Percentiles rank a stretch among this genome's conserved stretches.
These are phyloP conservation scores for Drosophila chauvacae DNA, from an alignment of 1,140 invertebrate species.

Conservation along the genomic window DNA sequence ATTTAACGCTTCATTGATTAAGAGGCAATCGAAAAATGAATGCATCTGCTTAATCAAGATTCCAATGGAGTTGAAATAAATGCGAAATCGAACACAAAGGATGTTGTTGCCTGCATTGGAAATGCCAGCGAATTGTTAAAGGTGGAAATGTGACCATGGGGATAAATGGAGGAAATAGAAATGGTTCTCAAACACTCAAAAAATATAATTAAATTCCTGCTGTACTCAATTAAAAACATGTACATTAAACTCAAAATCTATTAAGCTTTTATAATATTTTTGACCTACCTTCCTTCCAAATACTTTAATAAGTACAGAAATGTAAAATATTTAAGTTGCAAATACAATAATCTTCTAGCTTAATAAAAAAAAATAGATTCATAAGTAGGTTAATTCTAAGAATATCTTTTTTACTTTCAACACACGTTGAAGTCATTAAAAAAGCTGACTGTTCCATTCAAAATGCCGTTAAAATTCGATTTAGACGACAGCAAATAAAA, in stretches of 20 bases:
- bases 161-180: too few species aligned
- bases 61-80: conserved; percentile 32
- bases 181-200: too few species aligned
- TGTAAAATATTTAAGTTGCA: too few species aligned
- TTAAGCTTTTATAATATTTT: too few species aligned
- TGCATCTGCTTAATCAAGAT: conserved; percentile 57
- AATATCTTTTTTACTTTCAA: not conserved
- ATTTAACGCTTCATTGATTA: conserved; percentile 62
- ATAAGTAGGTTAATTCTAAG: not conserved
- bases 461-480: not conserved
- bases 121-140: not conserved
- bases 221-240: not conserved
- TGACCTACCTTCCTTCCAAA: too few species aligned
- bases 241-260: too few species aligned
- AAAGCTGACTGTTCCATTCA: not conserved
- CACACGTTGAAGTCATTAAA: not conserved
- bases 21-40: conserved; percentile 46
- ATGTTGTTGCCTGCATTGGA: conserved; percentile 9
- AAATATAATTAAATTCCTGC: too few species aligned
- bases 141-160: too few species aligned
- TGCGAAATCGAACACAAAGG: conserved; percentile 23
- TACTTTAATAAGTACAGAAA: not conserved
- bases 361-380: not conserved
- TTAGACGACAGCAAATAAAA: conserved; percentile 6
- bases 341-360: too few species aligned